Percentiles rank a stretch among this genome's conserved stretches.
Conservation (phyloP, 2,113 vertebrate genomes). For the Setophaga coronata region DNA sequence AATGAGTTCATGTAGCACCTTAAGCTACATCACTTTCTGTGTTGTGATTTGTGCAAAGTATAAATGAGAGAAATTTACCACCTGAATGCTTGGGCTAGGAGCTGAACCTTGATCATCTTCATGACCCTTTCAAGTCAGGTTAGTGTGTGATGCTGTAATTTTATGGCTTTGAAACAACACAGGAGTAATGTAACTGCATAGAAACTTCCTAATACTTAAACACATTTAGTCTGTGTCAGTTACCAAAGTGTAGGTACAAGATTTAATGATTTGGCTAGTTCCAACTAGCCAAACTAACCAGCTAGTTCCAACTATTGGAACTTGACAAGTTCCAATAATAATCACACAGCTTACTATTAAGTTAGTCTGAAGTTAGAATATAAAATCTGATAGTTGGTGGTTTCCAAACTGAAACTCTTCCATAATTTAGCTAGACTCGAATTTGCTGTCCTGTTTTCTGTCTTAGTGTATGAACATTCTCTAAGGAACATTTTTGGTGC, state of each 20-base stretch:
- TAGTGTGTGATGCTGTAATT: neutral
- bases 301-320: neutral
- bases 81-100: neutral
- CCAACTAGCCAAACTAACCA: no score
- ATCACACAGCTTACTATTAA: neutral
- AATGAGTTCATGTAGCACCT: neutral
- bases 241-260: neutral
- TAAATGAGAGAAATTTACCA: neutral
- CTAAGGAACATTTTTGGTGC: neutral
- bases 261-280: neutral
- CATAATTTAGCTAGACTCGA: neutral
- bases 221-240: neutral
- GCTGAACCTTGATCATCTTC: neutral
- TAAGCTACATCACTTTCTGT: neutral
- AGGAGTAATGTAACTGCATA: neutral
- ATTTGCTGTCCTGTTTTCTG: neutral
- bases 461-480: neutral
- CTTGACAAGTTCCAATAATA: neutral
- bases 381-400: neutral
- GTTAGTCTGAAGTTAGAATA: neutral
- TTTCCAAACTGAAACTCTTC: neutral
- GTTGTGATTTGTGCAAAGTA: neutral
- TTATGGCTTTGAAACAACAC: neutral
- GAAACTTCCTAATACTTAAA: neutral
- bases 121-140: neutral